Conservation (phyloP, 2,888 invertebrate genomes). For the Mesorhabditis sp. region DNA sequence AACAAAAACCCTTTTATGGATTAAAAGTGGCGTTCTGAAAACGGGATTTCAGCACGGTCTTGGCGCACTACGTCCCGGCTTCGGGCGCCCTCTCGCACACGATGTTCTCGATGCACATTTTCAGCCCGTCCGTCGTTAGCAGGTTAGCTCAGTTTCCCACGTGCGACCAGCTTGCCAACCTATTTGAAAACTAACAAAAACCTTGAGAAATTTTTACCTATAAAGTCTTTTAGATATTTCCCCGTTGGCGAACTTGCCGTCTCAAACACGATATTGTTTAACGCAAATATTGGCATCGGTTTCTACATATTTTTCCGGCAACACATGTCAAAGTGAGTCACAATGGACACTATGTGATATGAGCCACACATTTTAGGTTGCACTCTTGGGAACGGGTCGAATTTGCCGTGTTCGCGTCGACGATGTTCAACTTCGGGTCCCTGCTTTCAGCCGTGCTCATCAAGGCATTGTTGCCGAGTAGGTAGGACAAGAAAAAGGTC, state of each 20-base stretch:
- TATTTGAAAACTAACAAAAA: too few species aligned
- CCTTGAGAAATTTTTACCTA: neutral
- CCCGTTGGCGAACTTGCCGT: conserved; percentile 57
- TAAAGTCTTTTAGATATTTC: conserved; percentile 56
- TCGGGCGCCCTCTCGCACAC: conserved; percentile 50
- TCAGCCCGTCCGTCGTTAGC: conserved; percentile 43
- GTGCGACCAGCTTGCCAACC: neutral
- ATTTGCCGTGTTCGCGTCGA: conserved; percentile 61
- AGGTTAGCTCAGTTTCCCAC: conserved; percentile 15
- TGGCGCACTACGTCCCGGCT: conserved; percentile 47
- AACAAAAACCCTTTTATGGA: neutral
- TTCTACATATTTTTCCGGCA: conserved; percentile 68
- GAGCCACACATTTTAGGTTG: neutral
- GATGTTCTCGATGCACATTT: conserved; percentile 47
- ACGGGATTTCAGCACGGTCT: conserved; percentile 21
- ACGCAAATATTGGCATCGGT: conserved; percentile 77
- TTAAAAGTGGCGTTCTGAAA: conserved; percentile 11
- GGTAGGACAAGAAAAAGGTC: neutral
- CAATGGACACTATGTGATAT: neutral
- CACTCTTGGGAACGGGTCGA: conserved; percentile 1
- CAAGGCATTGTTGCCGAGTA: conserved; percentile 72
- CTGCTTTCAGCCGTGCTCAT: conserved; percentile 82
- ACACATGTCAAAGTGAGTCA: conserved; percentile 25
- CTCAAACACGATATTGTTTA: conserved; percentile 73
- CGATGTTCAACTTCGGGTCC: conserved; percentile 83